Evolutionary conservation across 2,888 invertebrate genomes (phyloP).

Genomic region (Volucella inanis): DNA sequence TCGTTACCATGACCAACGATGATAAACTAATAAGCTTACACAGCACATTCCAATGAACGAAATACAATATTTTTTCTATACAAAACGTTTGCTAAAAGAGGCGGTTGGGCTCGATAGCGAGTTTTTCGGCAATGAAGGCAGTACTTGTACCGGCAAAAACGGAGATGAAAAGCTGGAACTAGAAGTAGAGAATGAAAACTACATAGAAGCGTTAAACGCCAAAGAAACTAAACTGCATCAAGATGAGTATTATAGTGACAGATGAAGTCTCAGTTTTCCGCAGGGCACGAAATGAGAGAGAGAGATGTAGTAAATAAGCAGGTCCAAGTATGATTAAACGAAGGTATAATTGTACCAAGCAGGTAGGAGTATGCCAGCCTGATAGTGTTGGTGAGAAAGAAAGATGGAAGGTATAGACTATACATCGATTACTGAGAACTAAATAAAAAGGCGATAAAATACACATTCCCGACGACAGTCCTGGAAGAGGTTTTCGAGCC

Average conservation of each 20-base stretch:
- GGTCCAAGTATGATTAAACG: slow-evolving; percentile 50
- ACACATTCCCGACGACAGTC: slow-evolving; percentile 64
- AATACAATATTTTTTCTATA: too few species aligned
- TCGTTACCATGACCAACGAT: too few species aligned
- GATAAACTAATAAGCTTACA: too few species aligned
- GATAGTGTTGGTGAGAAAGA: slow-evolving; percentile 62
- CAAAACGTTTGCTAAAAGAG: too few species aligned
- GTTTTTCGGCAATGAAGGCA: too few species aligned
- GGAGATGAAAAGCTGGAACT: slow-evolving; percentile 45
- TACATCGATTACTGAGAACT: slow-evolving; percentile 49
- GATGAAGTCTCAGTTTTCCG: slow-evolving; percentile 66
- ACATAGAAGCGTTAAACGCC: slow-evolving; percentile 14
- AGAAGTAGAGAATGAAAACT: slow-evolving; percentile 76
- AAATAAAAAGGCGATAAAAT: slow-evolving; percentile 50
- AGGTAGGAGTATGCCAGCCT: slow-evolving; percentile 77
- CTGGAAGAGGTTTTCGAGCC: slow-evolving; percentile 66
- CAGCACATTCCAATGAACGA: too few species aligned
- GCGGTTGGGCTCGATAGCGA: too few species aligned
- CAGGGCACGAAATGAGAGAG: slow-evolving; percentile 37
- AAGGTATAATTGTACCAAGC: slow-evolving; percentile 49
- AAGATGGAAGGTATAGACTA: slow-evolving; percentile 22
- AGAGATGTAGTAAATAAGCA: slow-evolving; percentile 77
- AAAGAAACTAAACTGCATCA: slow-evolving; percentile 32
- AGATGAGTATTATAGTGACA: slow-evolving; percentile 55
- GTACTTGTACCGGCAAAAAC: too few species aligned